Conservation (phyloP, 1,140 invertebrate genomes). For the Zaprionus tsacasi region DNA sequence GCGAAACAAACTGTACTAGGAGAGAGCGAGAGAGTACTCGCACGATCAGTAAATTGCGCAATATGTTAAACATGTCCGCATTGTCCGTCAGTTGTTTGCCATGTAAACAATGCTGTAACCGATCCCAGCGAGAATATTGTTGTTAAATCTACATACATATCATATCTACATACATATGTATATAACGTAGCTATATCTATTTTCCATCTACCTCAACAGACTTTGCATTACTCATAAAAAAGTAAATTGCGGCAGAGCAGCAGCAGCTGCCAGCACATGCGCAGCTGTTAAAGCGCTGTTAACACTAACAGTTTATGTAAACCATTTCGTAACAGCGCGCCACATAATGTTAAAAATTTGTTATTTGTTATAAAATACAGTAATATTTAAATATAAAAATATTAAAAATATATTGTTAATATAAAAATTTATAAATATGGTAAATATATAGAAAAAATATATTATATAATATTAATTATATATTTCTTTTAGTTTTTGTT, state of each 20-base stretch:
- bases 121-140: neutral
- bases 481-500: neutral
- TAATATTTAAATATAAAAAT: no score
- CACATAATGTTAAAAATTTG: neutral
- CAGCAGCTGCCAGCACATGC: neutral
- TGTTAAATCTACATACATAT: neutral
- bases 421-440: no score
- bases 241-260: conserved; percentile 8
- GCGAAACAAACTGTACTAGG: neutral
- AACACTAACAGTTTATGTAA: neutral
- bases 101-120: conserved; percentile 40
- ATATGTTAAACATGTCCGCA: conserved; percentile 67
- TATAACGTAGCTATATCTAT: neutral
- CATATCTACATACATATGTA: neutral
- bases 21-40: neutral
- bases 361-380: neutral
- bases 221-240: conserved; percentile 15
- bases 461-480: neutral
- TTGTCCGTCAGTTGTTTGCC: conserved; percentile 36
- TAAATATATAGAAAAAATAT: no score
- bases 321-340: neutral
- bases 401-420: no score
- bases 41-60: conserved; percentile 73
- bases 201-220: neutral
- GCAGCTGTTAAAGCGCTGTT: neutral